phyloP scores from a whole-genome alignment of 2,888 invertebrate genomes.

The Oligia latruncula region DNA sequence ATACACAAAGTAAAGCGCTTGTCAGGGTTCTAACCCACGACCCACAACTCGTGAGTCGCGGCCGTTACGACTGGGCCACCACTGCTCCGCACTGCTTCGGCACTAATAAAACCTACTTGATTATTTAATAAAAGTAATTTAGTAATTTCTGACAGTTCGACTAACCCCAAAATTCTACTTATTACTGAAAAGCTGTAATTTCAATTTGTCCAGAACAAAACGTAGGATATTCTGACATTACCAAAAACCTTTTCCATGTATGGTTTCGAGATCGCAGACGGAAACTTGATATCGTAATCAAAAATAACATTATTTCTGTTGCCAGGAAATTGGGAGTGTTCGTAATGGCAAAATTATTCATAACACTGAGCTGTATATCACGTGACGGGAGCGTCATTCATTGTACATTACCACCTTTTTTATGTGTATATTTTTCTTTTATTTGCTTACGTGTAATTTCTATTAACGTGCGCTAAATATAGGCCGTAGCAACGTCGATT shows the following conservation, averaged over 20 bases:
- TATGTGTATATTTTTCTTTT: constrained; percentile 7
- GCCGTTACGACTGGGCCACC: too few relatives aligned
- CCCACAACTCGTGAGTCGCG: too few relatives aligned
- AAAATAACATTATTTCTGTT: constrained; percentile 70
- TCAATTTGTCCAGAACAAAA: neutral
- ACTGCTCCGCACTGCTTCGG: too few relatives aligned
- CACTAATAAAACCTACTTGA: neutral
- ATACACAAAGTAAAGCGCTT: too few relatives aligned
- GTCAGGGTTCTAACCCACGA: too few relatives aligned
- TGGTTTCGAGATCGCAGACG: constrained; percentile 20
- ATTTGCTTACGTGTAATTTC: constrained; percentile 1
- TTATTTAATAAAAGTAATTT: neutral
- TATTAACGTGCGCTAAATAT: constrained; percentile 12
- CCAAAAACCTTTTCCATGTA: constrained; percentile 12
- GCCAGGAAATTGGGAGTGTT: constrained; percentile 78
- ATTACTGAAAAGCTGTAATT: neutral
- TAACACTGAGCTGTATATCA: constrained; percentile 65
- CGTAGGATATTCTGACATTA: neutral
- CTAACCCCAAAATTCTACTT: neutral
- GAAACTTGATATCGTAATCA: constrained; percentile 65
- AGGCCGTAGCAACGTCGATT: neutral
- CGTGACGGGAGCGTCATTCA: constrained; percentile 61
- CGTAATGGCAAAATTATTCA: constrained; percentile 79
- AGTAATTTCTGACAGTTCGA: neutral
- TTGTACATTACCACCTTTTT: constrained; percentile 50